Percentiles rank a stretch among this genome's conserved stretches.
Conservation (phyloP, 2,113 vertebrate species). For the Laticauda colubrina region DNA sequence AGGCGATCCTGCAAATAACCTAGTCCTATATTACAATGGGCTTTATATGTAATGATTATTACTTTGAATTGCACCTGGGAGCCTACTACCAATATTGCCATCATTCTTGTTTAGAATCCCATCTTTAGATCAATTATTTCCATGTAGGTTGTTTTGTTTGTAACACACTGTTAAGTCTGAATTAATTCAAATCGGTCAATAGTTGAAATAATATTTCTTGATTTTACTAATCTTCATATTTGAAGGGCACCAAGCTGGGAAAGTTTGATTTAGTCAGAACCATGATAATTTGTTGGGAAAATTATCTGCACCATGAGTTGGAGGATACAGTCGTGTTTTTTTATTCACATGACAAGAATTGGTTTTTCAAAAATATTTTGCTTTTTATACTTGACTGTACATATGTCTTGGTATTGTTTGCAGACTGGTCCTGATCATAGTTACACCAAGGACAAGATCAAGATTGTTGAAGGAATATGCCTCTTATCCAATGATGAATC, state of each 20-base stretch:
- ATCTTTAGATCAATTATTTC: neutral
- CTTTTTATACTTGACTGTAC: constrained; percentile 3
- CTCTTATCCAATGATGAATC: constrained; percentile 89
- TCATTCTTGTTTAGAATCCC: neutral
- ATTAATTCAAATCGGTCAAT: neutral
- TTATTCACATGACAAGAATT: constrained; percentile 10
- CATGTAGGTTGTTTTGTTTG: neutral
- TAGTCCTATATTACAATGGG: neutral
- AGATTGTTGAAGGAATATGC: constrained; percentile 95
- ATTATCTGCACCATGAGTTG: neutral
- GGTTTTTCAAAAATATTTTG: constrained; percentile 36
- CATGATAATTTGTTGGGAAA: neutral
- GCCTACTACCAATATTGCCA: neutral
- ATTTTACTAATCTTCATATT: neutral
- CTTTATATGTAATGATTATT: neutral
- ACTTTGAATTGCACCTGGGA: neutral
- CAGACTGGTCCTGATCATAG: constrained; percentile 84
- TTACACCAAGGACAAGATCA: constrained; percentile 97
- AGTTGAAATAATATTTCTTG: neutral
- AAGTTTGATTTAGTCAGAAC: neutral
- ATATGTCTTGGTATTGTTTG: constrained; percentile 14
- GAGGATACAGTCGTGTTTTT: neutral
- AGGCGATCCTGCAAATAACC: neutral
- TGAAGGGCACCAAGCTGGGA: neutral
- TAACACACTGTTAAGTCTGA: neutral